These are phyloP conservation scores for Rotaria macrura DNA, from an alignment of 2,888 invertebrate species.

Conservation along the genomic window DNA sequence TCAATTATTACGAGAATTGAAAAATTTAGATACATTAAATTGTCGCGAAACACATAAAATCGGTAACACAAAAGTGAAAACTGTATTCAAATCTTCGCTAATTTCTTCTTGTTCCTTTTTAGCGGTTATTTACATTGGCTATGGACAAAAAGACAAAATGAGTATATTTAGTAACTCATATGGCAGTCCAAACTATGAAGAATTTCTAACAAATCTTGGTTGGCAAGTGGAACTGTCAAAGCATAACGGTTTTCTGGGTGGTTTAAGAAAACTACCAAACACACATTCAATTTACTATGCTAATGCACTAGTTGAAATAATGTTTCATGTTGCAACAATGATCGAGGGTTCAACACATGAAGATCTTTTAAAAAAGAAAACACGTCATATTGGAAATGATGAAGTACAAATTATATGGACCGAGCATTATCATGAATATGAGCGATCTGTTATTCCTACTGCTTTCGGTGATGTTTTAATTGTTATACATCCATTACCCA, in stretches of 20 bases:
- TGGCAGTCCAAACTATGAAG: constrained; percentile 85
- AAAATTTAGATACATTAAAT: constrained; percentile 78
- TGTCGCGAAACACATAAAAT: constrained; percentile 56
- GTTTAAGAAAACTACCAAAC: constrained; percentile 59
- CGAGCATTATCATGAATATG: constrained; percentile 85
- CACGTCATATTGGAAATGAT: constrained; percentile 88
- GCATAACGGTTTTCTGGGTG: constrained; percentile 88
- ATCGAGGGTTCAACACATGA: constrained; percentile 62
- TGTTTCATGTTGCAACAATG: constrained; percentile 86
- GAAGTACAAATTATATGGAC: constrained; percentile 99
- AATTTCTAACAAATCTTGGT: constrained; percentile 58
- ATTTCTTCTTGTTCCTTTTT: background rate
- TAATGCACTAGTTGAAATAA: constrained; percentile 58
- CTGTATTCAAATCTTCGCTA: no score
- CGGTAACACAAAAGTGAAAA: background rate
- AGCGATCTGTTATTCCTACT: constrained; percentile 89
- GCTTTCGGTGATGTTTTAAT: constrained; percentile 98
- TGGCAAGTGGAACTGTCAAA: constrained; percentile 78
- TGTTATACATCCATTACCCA: constrained; percentile 73
- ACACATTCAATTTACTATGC: constrained; percentile 27
- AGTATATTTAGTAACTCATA: constrained; percentile 79
- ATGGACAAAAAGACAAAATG: constrained; percentile 88
- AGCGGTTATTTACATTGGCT: constrained; percentile 90
- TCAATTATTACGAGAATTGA: constrained; percentile 72
- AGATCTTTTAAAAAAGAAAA: constrained; percentile 53